Evolutionary conservation across 2,888 invertebrate species (phyloP).

Genomic region (Apotomis turbidana): DNA sequence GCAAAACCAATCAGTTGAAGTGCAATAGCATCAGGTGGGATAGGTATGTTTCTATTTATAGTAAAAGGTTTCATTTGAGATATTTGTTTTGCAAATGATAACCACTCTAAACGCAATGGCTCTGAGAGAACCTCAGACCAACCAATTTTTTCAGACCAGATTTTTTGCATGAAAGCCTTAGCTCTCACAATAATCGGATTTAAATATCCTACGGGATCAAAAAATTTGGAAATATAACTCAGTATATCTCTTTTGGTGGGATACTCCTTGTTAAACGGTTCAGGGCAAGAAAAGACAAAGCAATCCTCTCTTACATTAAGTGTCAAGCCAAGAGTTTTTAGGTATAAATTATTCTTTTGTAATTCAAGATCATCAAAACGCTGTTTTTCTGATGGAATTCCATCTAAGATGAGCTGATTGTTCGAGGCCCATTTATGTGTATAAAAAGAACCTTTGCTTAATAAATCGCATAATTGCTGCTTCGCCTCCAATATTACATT

Average conservation of each 20-base stretch:
- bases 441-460: constrained; percentile 1
- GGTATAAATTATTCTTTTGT: constrained; percentile 31
- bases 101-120: no score
- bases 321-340: constrained; percentile 42
- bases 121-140: no score
- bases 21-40: not conserved
- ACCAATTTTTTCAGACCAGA: not conserved
- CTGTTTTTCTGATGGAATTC: not conserved
- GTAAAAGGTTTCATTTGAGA: constrained; percentile 4
- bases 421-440: constrained; percentile 7
- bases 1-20: no score
- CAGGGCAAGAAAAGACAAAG: constrained; percentile 15
- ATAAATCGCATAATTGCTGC: not conserved
- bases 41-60: constrained; percentile 32
- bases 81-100: no score
- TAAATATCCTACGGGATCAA: constrained; percentile 43
- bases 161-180: constrained; percentile 42
- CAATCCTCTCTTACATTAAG: constrained; percentile 25
- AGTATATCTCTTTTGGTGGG: constrained; percentile 41
- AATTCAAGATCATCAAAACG: not conserved
- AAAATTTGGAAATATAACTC: constrained; percentile 42
- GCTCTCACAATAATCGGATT: constrained; percentile 40
- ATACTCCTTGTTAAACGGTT: constrained; percentile 8
- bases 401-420: not conserved
- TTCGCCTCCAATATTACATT: not conserved